A percentile compares a stretch with the other conserved stretches of the same genome.
Evolutionary conservation across 2,797 vertebrate genomes (phyloP).

Genomic region (Synaphobranchus kaupii): DNA sequence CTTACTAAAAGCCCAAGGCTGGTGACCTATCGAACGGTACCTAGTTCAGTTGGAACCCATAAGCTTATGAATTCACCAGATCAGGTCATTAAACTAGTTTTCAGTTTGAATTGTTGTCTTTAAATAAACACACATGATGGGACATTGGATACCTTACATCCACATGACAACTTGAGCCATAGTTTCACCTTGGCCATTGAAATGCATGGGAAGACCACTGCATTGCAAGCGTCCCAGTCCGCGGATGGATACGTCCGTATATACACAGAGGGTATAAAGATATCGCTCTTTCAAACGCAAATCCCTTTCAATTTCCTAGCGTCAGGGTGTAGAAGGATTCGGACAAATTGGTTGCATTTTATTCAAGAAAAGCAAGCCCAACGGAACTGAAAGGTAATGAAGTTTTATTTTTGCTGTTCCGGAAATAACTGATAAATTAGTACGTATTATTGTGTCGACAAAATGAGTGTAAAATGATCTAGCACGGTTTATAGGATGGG

Average conservation of each 20-base stretch:
- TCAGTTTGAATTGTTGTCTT: no score
- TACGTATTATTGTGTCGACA: not conserved
- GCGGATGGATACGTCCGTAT: constrained; percentile 76
- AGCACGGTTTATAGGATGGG: not conserved
- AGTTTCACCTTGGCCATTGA: not conserved
- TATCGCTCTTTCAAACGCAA: constrained; percentile 66
- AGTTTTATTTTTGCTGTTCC: not conserved
- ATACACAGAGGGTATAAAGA: constrained; percentile 74
- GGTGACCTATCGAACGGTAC: no score
- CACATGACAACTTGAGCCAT: not conserved
- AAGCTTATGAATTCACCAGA: no score
- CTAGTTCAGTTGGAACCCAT: no score
- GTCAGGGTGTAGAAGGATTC: constrained; percentile 69
- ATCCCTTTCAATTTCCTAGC: constrained; percentile 74
- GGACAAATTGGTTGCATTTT: constrained; percentile 64
- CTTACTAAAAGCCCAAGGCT: no score
- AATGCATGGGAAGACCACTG: not conserved
- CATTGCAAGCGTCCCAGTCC: not conserved
- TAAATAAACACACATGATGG: no score
- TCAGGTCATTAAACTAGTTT: no score
- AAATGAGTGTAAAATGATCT: not conserved
- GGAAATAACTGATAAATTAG: not conserved
- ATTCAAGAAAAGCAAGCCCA: constrained; percentile 69
- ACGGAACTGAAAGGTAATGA: constrained; percentile 66
- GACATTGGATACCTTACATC: no score